Evolutionary conservation across 2,113 vertebrate genomes (phyloP), one percentile per base, ranked within the genome.

Genomic region (Apteryx mantelli): DNA sequence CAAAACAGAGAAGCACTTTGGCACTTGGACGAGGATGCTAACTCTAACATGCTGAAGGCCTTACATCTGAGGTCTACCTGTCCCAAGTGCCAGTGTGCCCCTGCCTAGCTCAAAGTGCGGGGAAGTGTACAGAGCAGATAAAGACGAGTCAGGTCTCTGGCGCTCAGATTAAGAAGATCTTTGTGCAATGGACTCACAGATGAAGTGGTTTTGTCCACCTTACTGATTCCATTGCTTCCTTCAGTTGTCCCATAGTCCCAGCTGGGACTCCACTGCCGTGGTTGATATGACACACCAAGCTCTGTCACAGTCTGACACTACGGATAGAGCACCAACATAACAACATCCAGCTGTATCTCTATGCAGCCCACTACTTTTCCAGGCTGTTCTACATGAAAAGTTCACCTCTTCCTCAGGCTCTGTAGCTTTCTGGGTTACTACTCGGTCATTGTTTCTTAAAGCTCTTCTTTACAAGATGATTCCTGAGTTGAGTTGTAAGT

Each of bases 211-310:
- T 86, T 63, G 5, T 30, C 34, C 52, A 13, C 26, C 34, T 32
- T 78, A 36, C 8, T 42, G 42, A 6, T 79, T 40, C 46, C 71
- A 34, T 26, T 5, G 3, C 6, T 11, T 74, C 20, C 38, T 7
- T 69, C 63, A 53, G n/a, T 18, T 0, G 1, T 60, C 32, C 46
- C n/a, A 4, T 2, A 2, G 30, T 40, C 30, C 50, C 66, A 64
- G 5, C 1, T 0, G 0, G 26, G 36, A 30, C 11, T n/a, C 38
- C 46, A 44, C 76, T 69, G 53, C 28, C 20, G 3, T 2, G 30
- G 79, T 44, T 73, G 21, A 46, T 18, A 21, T 42, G 77, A 22
- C 20, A 50, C 55, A 20, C 25, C 82, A 68, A 66, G 21, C 8
- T 78, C 76, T 86, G 73, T 64, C 63, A 63, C 14, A 0, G 2